Base-by-base conservation (phyloP, 2,888 invertebrate genomes). In the Ptilodon capucinus region DNA sequence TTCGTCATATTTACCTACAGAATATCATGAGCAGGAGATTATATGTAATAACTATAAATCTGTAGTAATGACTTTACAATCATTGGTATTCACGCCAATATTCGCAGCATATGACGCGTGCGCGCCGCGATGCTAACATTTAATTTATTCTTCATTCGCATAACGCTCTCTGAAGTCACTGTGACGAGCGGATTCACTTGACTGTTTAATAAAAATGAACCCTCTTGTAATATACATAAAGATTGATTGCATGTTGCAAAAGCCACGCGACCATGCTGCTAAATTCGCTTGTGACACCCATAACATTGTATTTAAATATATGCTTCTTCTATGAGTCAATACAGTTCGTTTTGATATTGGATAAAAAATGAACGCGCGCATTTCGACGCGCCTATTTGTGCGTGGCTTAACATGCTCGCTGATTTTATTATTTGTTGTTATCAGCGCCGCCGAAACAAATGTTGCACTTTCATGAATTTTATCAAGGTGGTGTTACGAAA, bases 401-500 rank as follows among this genome's bases (percentile, higher is more conserved):
- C n/a, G n/a, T n/a, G n/a, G n/a, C n/a, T n/a, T n/a, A n/a, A 39
- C 39, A n/a, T 16, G 14, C 9, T 21, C 8, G 39, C 6, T 19
- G 39, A 11, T 4, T 17, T 21, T n/a, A n/a, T 21, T 21, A 11
- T 39, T 38, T 21, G 39, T 38, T 21, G 39, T 21, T 39, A 39
- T 39, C 21, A 39, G 13, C 17, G 6, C 13, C 19, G 18, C 14
- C 30, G n/a, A 28, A 40, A 40, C 28, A 40, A 40, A 28, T 28
- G 8, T 40, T 39, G 39, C 30, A 30, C 21, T 46, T 28, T 49
- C 42, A 52, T 48, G 34, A 53, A 34, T 43, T 38, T 54, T 57
- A 57, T 57, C 53, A 41, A 39, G 40, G 46, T 52, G 57, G 46
- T 53, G 48, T 57, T 46, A 35, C 35, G 11, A 14, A 14, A 28